Evolutionary conservation across 2,113 vertebrate species (phyloP).

Genomic region (Ciconia maguari): DNA sequence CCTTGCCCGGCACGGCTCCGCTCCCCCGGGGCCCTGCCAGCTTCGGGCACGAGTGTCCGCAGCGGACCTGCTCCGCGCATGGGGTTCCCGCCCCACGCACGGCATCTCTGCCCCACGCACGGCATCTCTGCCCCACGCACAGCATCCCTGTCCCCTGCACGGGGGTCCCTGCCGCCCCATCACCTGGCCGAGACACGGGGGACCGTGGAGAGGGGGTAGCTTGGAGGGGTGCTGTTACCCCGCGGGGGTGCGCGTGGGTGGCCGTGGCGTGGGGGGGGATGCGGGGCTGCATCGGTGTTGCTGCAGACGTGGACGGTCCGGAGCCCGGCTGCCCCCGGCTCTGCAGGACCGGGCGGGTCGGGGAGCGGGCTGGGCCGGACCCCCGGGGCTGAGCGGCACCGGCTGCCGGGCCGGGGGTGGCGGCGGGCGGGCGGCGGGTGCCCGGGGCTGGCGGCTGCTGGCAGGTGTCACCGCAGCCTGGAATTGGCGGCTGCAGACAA

Average conservation of each 20-base stretch:
- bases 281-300: not conserved
- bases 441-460: not conserved
- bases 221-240: not conserved
- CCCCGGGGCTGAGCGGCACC: not conserved
- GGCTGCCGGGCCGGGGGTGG: too few species aligned
- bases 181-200: not conserved
- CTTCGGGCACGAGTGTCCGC: not conserved
- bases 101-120: not conserved
- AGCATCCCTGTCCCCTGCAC: not conserved
- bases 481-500: slow-evolving; percentile 60
- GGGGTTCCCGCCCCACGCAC: not conserved
- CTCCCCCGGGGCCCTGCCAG: not conserved
- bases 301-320: not conserved
- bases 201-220: not conserved
- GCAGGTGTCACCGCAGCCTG: slow-evolving; percentile 49
- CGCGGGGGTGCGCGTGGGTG: not conserved
- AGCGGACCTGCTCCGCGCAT: not conserved
- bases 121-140: too few species aligned
- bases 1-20: not conserved
- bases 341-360: not conserved
- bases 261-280: not conserved
- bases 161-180: not conserved
- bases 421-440: not conserved
- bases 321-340: not conserved
- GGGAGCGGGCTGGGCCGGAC: not conserved